Evolutionary conservation across 2,888 invertebrate species (phyloP).

Genomic region (Nipponacmea schrenckii): DNA sequence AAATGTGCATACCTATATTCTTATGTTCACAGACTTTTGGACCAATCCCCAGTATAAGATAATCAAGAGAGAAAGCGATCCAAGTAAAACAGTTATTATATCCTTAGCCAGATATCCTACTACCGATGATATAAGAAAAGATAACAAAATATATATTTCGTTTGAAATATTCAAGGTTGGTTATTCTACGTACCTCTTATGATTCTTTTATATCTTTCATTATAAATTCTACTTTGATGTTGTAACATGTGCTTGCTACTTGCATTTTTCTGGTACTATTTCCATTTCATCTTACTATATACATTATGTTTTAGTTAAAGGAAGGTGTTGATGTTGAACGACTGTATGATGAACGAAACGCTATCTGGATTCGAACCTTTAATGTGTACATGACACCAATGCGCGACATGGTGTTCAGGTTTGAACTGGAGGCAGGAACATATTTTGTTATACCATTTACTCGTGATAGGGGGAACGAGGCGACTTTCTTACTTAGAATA

Average conservation of each 20-base stretch:
- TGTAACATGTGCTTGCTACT: no score
- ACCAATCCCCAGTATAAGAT: background rate
- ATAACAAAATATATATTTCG: no score
- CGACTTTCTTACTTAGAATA: background rate
- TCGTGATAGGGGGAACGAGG: background rate
- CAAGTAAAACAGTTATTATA: constrained; percentile 2
- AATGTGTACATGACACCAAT: background rate
- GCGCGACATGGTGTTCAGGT: background rate
- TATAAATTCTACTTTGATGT: no score
- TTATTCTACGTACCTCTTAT: no score
- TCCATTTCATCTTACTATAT: no score
- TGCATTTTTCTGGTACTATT: no score
- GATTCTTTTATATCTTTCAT: no score
- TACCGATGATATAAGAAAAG: no score
- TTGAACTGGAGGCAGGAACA: background rate
- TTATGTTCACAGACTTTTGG: no score
- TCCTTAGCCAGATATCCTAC: background rate
- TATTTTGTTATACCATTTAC: background rate
- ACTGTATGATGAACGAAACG: background rate
- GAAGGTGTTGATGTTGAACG: background rate
- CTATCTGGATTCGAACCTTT: background rate
- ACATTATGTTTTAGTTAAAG: no score
- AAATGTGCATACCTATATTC: no score
- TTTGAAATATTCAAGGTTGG: no score
- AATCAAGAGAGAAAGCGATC: background rate